These are phyloP conservation scores for Ceriagrion tenellum DNA, from an alignment of 2,888 invertebrate species.

Conservation along the genomic window DNA sequence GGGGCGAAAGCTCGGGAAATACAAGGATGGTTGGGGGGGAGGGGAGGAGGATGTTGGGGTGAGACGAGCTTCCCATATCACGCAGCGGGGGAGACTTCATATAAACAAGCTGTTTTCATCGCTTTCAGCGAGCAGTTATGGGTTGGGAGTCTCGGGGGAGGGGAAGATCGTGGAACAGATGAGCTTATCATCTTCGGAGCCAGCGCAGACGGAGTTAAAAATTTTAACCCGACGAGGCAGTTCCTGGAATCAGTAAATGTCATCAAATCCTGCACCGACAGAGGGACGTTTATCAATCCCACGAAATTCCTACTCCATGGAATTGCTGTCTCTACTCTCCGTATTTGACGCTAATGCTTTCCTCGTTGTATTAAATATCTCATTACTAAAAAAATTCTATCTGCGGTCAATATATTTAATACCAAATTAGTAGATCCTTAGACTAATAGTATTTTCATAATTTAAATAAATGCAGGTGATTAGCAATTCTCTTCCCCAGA, in stretches of 20 bases:
- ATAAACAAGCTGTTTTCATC: constrained; percentile 23
- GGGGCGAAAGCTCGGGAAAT: background rate
- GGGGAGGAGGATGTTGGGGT: background rate
- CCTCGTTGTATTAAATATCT: too few species aligned
- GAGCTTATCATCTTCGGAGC: background rate
- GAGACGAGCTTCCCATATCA: background rate
- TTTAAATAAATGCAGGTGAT: too few species aligned
- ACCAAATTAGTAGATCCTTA: too few species aligned
- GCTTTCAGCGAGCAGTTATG: background rate
- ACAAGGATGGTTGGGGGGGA: background rate
- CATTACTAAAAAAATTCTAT: too few species aligned
- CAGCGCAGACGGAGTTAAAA: background rate
- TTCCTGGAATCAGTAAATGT: background rate
- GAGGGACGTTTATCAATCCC: background rate
- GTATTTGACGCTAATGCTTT: too few species aligned
- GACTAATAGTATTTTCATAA: too few species aligned
- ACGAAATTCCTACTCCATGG: too few species aligned
- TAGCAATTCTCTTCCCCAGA: too few species aligned
- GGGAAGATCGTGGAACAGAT: background rate
- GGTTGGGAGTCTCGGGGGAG: background rate
- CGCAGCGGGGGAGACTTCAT: constrained; percentile 17
- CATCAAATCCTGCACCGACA: background rate
- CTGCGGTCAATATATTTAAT: too few species aligned
- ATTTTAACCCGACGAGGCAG: background rate
- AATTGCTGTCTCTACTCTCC: too few species aligned